phyloP scores from a whole-genome alignment of 2,113 vertebrate genomes.

The Catharus fuscescens region DNA sequence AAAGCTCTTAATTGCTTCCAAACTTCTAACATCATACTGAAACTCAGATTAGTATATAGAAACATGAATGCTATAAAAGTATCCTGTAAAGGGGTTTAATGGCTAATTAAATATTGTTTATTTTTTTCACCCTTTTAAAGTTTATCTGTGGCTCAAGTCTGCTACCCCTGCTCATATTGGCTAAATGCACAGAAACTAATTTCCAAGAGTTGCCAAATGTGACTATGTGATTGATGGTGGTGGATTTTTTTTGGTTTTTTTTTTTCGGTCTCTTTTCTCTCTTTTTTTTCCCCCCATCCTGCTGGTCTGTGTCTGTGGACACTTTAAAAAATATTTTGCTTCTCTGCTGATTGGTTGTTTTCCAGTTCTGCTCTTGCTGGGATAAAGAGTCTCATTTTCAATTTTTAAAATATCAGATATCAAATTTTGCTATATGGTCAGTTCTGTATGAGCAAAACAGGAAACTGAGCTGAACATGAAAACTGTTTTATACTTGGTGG shows the following conservation, averaged over 20 bases:
- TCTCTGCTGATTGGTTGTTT: neutral
- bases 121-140: constrained; percentile 30
- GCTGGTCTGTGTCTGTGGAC: neutral
- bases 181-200: neutral
- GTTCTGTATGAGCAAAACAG: neutral
- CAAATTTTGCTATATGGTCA: neutral
- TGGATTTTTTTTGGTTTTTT: neutral
- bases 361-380: neutral
- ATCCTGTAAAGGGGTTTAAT: neutral
- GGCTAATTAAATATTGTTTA: neutral
- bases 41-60: neutral
- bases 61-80: neutral
- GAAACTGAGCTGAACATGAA: neutral
- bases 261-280: neutral
- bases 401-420: neutral
- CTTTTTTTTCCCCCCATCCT: fast-evolving
- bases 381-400: neutral
- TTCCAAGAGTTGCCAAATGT: neutral
- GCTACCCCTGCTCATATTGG: neutral
- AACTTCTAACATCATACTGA: neutral
- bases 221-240: neutral
- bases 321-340: neutral
- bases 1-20: constrained; percentile 21
- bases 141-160: neutral
- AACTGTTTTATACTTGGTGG: neutral